phyloP scores from a whole-genome alignment of 2,888 invertebrate species.

The Drosophila pseudotalamancana region DNA sequence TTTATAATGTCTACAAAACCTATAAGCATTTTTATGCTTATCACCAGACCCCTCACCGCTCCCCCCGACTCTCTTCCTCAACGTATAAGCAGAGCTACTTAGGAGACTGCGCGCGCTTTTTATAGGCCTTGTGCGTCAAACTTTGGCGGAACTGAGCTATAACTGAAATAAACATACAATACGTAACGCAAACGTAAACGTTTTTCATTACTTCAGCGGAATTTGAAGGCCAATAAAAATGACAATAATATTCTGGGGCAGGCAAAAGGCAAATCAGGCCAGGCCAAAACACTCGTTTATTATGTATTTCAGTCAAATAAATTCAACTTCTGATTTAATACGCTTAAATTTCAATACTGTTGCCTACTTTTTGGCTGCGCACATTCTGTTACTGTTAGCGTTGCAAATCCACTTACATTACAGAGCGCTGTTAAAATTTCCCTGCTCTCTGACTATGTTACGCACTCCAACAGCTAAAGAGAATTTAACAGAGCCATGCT shows the following conservation, averaged over 20 bases:
- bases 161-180: slow-evolving; percentile 48
- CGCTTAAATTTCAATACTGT: slow-evolving; percentile 29
- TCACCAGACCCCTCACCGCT: slow-evolving; percentile 4
- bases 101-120: slow-evolving; percentile 31
- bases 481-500: slow-evolving; percentile 21
- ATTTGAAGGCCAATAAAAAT: slow-evolving; percentile 68
- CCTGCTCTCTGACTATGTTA: slow-evolving; percentile 17
- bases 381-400: background rate
- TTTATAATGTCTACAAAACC: slow-evolving; percentile 63
- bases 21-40: slow-evolving; percentile 59
- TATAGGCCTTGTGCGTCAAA: slow-evolving; percentile 56
- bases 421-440: slow-evolving; percentile 53
- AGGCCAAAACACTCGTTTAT: slow-evolving; percentile 22
- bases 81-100: slow-evolving; percentile 29
- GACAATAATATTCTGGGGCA: slow-evolving; percentile 56
- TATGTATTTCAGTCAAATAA: slow-evolving; percentile 38
- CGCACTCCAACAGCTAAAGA: slow-evolving; percentile 59
- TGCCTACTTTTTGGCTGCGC: background rate
- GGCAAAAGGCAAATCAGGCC: slow-evolving; percentile 25
- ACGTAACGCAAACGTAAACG: slow-evolving; percentile 66
- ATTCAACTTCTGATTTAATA: slow-evolving; percentile 22
- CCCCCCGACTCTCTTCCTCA: background rate
- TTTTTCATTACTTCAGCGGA: slow-evolving; percentile 68
- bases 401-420: background rate
- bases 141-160: slow-evolving; percentile 53